Conservation (phyloP, 2,797 vertebrate genomes). For the Natrix natrix region DNA sequence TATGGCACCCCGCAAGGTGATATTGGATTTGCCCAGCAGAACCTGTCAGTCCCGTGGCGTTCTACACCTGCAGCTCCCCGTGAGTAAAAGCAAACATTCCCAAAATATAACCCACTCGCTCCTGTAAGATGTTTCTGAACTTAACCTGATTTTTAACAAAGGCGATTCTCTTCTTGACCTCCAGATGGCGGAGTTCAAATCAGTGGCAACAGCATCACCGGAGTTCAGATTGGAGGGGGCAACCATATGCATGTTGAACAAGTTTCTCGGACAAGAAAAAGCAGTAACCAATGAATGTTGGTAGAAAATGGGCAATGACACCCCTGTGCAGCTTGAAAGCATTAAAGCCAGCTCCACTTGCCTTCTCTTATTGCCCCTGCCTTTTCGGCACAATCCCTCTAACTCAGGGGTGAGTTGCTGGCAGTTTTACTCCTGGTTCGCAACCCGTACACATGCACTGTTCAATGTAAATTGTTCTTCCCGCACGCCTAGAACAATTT, state of each 20-base stretch:
- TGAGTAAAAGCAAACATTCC: background rate
- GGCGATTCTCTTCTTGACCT: background rate
- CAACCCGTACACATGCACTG: too few relatives aligned
- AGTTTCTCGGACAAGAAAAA: too few relatives aligned
- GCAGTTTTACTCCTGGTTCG: too few relatives aligned
- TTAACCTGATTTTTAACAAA: background rate
- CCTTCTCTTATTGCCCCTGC: background rate
- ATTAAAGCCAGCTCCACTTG: background rate
- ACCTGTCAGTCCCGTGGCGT: background rate
- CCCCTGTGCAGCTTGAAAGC: background rate
- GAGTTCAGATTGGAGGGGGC: background rate
- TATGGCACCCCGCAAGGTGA: background rate
- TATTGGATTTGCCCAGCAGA: background rate
- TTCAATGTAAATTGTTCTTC: too few relatives aligned
- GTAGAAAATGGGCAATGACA: background rate
- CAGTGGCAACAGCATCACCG: background rate
- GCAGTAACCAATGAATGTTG: background rate
- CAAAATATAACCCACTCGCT: background rate
- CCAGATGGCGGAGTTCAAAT: constrained; percentile 1
- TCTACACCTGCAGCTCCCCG: background rate
- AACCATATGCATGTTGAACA: background rate
- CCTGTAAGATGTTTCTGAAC: background rate
- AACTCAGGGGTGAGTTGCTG: background rate
- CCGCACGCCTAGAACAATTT: too few relatives aligned
- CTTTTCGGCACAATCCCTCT: background rate